These are phyloP conservation scores for Lucilia sericata DNA, from an alignment of 1,140 invertebrate species.

Conservation along the genomic window DNA sequence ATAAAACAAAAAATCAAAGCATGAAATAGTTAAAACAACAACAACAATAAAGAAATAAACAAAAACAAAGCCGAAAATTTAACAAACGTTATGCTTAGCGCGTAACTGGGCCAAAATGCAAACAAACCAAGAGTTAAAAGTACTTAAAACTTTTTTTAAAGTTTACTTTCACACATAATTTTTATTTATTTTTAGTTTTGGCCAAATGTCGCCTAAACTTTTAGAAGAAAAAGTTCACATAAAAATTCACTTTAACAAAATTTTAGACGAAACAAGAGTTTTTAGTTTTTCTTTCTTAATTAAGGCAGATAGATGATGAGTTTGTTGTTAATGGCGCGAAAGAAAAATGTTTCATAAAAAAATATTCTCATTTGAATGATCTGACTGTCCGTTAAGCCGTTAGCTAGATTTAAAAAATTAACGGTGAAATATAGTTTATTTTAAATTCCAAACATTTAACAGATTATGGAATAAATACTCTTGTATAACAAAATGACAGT, in stretches of 20 bases:
- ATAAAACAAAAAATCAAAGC: neutral
- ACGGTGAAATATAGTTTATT: neutral
- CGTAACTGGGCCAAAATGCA: conserved; percentile 1
- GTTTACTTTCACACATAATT: neutral
- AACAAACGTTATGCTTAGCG: neutral
- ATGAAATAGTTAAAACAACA: no score
- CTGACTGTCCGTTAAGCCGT: neutral
- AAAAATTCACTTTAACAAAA: neutral
- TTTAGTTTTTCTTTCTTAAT: neutral
- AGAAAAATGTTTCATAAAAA: neutral
- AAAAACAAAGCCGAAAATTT: neutral
- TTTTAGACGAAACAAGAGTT: neutral
- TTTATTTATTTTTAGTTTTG: neutral
- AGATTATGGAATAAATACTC: neutral
- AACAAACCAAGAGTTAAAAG: neutral
- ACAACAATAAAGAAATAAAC: no score
- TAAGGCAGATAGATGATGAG: neutral
- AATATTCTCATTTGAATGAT: conserved; percentile 5
- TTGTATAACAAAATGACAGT: neutral
- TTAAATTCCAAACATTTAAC: neutral
- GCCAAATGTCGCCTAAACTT: neutral
- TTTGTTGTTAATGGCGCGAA: neutral
- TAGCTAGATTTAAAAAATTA: neutral
- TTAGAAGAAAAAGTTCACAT: neutral
- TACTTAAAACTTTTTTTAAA: neutral